Evolutionary conservation across 2,888 invertebrate genomes (phyloP).

Genomic region (Melinaea marsaeus): DNA sequence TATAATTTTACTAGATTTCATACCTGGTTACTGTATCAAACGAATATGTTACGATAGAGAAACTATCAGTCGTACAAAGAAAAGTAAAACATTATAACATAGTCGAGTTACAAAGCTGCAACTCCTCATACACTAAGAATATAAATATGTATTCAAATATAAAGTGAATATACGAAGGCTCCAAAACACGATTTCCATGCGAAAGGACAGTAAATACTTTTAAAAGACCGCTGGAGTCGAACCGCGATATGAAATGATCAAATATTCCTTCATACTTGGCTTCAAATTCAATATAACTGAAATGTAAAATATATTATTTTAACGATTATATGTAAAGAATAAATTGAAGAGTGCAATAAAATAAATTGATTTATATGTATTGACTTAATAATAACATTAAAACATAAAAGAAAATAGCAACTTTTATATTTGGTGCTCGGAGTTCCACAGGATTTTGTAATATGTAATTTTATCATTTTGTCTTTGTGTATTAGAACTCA

Average conservation of each 20-base stretch:
- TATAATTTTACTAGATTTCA: too few relatives aligned
- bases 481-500: neutral
- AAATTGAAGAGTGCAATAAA: too few relatives aligned
- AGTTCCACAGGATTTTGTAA: neutral
- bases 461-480: neutral
- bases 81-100: conserved; percentile 11
- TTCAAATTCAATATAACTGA: too few relatives aligned
- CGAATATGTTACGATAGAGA: too few relatives aligned
- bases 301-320: too few relatives aligned
- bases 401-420: neutral
- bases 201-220: conserved; percentile 36
- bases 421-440: neutral
- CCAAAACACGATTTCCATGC: conserved; percentile 37
- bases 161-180: conserved; percentile 32
- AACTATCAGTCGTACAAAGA: too few relatives aligned
- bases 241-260: conserved; percentile 25
- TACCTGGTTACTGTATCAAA: too few relatives aligned
- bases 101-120: conserved; percentile 18
- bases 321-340: too few relatives aligned
- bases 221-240: conserved; percentile 29
- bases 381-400: neutral
- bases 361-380: too few relatives aligned
- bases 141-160: conserved; percentile 34
- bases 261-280: conserved; percentile 19
- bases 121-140: conserved; percentile 19